Percentiles rank a stretch among this genome's conserved stretches.
Conservation (phyloP, 2,113 vertebrate genomes). For the human region GRCh38 chr3:34613501-34614000, state of each 20-base stretch:
- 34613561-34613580: slow-evolving; percentile 18
- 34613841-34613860: not conserved
- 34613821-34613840: not conserved
- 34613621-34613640: not conserved
- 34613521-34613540: slow-evolving; percentile 35
- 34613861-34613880: no score
- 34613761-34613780: not conserved
- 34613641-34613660: not conserved
- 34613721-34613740: not conserved
- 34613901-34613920: no score
- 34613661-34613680: not conserved
- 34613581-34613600: slow-evolving; percentile 1
- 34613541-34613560: not conserved
- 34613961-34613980: no score
- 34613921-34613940: no score
- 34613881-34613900: no score
- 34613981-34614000: no score
- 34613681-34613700: slow-evolving; percentile 47
- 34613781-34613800: not conserved
- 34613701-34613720: not conserved
- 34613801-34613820: not conserved
- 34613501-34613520: not conserved
- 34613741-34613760: not conserved
- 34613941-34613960: no score
- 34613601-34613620: slow-evolving; percentile 35